These are phyloP conservation scores for Trogon surrucura DNA, from an alignment of 2,113 vertebrate species.

Conservation along the genomic window DNA sequence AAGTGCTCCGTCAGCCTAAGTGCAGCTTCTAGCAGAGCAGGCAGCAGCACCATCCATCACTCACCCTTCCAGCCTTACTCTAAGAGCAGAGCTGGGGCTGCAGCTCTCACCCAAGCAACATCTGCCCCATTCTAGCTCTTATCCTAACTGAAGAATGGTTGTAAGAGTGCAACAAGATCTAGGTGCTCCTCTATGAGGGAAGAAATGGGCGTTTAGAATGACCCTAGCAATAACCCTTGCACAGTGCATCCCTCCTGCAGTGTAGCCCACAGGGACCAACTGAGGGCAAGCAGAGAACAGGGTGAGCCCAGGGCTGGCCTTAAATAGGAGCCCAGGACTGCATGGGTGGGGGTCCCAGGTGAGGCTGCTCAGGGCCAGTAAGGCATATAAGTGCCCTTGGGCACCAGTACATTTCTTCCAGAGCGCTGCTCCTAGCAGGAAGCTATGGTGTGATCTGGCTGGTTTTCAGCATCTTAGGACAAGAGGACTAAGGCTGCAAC, in stretches of 20 bases:
- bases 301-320: not conserved
- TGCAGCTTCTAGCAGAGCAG: not conserved
- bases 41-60: not conserved
- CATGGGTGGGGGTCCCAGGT: not conserved
- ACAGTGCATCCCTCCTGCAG: accelerated
- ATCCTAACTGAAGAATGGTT: accelerated
- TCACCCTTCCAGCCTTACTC: not conserved
- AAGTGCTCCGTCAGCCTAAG: accelerated
- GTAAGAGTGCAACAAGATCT: accelerated
- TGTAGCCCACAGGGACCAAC: accelerated
- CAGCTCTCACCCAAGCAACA: not conserved
- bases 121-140: no score
- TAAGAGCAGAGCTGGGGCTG: not conserved
- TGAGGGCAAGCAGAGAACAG: accelerated
- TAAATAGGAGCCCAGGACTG: not conserved
- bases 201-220: accelerated
- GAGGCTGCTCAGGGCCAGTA: not conserved
- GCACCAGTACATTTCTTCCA: accelerated
- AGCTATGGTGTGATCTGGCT: accelerated
- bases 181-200: accelerated
- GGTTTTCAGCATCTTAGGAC: not conserved
- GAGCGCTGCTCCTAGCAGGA: accelerated
- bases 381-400: not conserved
- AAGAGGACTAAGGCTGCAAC: accelerated
- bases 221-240: accelerated